Base-by-base conservation (phyloP, 2,888 invertebrate species). In the Oligia fasciuncula region DNA sequence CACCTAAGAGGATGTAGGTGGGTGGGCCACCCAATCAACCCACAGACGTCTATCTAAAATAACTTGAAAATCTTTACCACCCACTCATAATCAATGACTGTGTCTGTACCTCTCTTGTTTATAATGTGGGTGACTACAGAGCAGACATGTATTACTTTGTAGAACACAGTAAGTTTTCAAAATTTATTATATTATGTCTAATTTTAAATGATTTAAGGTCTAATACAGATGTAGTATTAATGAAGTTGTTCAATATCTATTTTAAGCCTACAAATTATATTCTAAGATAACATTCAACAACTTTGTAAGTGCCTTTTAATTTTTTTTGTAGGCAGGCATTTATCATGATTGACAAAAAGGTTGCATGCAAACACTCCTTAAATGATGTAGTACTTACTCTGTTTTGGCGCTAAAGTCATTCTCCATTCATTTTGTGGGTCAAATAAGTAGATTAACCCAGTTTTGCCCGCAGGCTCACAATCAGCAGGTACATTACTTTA, bases 41-140 rank as follows among this genome's bases (percentile, higher is more conserved):
- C 85, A 90, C 89, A 79, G 86, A 83, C 67, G 11, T 85, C 84
- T 84, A 73, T 65, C 82, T 82, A 85, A 85, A 86, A 89, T 85
- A 85, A 78, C 87, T 83, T 80, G 82, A 84, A 88, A 87, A 88
- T 87, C 71, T 86, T 77, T 82, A 88, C 91, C 83, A 83, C 92
- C 91, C 86, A 92, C 91, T 87, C 87, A 80, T 74, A 91, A 92
- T 92, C 91, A 92, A 92, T 91, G 89, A 23, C 71, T 81, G 77
- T 84, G 77, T 84, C 76, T 76, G 66, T 72, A 63, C 63, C 68
- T 69, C 60, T 71, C 73, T 73, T 80, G 63, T 79, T 77, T 63
- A 67, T 77, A 70, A 60, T 78, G 69, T 84, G 79, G 46, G 67
- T 71, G 79, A 67, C 14, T 73, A 65, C 62, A 71, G n/a, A 77